phyloP scores from a whole-genome alignment of 2,888 invertebrate genomes.

The Clivina fossor region DNA sequence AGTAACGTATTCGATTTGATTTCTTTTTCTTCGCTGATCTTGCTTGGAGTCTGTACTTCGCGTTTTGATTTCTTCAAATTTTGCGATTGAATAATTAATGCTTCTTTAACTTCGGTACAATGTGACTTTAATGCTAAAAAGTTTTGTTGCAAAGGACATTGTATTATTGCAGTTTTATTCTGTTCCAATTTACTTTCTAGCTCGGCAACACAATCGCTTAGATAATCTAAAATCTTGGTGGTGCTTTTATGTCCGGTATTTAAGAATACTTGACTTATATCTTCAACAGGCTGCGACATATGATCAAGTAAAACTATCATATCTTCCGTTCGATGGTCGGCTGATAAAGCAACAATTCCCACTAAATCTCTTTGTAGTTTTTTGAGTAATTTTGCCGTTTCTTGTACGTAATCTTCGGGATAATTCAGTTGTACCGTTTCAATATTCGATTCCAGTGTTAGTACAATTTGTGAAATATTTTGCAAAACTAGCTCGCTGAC shows the following conservation, averaged over 20 bases:
- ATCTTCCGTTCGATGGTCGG: slow-evolving; percentile 46
- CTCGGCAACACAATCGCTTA: slow-evolving; percentile 9
- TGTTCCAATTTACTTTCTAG: slow-evolving; percentile 38
- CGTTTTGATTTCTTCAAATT: slow-evolving; percentile 31
- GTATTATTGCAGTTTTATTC: slow-evolving; percentile 43
- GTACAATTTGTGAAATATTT: slow-evolving; percentile 49
- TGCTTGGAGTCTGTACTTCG: slow-evolving; percentile 28
- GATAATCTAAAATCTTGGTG: slow-evolving; percentile 9
- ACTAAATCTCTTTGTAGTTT: slow-evolving; percentile 50
- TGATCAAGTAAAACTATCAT: slow-evolving; percentile 55
- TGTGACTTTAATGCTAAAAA: slow-evolving; percentile 47
- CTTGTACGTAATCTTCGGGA: slow-evolving; percentile 46
- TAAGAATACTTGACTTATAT: slow-evolving; percentile 53
- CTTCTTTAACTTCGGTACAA: slow-evolving; percentile 36
- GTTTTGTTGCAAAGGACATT: slow-evolving; percentile 48
- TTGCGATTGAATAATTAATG: slow-evolving; percentile 5
- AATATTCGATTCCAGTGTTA: slow-evolving; percentile 49
- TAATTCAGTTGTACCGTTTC: slow-evolving; percentile 48
- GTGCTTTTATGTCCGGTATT: slow-evolving; percentile 51
- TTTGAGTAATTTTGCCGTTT: slow-evolving; percentile 48
- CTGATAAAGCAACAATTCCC: slow-evolving; percentile 45
- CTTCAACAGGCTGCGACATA: slow-evolving; percentile 57
- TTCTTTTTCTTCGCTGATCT: slow-evolving; percentile 28
- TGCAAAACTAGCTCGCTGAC: slow-evolving; percentile 50
- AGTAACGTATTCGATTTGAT: slow-evolving; percentile 19